phyloP scores from a whole-genome alignment of 1,140 invertebrate species.

The Varroa destructor region DNA sequence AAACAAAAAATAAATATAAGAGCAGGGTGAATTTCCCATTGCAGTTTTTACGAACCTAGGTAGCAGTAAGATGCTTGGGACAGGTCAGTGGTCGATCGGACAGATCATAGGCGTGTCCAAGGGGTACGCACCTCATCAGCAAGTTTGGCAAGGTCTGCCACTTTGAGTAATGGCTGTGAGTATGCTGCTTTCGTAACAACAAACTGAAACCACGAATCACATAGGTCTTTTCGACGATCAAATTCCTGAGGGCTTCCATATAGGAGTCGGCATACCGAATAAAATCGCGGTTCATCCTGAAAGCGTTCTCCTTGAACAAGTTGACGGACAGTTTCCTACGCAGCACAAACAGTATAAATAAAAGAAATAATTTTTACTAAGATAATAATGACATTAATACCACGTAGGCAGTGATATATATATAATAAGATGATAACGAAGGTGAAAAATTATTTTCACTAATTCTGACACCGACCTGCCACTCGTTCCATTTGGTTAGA shows the following conservation, averaged over 20 bases:
- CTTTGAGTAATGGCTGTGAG: not conserved
- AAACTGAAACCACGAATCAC: slow-evolving; percentile 22
- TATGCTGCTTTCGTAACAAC: slow-evolving; percentile 13
- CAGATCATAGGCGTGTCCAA: too few species aligned
- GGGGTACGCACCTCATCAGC: not conserved
- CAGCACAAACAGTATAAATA: too few species aligned
- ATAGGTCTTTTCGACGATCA: not conserved
- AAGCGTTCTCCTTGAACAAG: slow-evolving; percentile 1
- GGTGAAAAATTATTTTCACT: too few species aligned
- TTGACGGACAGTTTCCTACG: slow-evolving; percentile 12
- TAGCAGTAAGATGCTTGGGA: too few species aligned
- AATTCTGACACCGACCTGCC: not conserved
- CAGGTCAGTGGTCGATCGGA: too few species aligned
- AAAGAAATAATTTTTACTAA: too few species aligned
- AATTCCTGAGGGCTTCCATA: not conserved
- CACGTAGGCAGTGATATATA: too few species aligned
- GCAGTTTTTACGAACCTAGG: not conserved
- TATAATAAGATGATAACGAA: too few species aligned
- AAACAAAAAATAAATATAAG: not conserved
- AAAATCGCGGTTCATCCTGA: not conserved
- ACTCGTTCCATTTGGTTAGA: slow-evolving; percentile 18
- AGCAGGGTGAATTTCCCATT: not conserved
- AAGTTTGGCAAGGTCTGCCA: slow-evolving; percentile 1
- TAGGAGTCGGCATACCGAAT: slow-evolving; percentile 1
- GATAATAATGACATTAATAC: too few species aligned